Evolutionary conservation across 2,113 vertebrate species (phyloP).

Genomic region (Anhinga anhinga): DNA sequence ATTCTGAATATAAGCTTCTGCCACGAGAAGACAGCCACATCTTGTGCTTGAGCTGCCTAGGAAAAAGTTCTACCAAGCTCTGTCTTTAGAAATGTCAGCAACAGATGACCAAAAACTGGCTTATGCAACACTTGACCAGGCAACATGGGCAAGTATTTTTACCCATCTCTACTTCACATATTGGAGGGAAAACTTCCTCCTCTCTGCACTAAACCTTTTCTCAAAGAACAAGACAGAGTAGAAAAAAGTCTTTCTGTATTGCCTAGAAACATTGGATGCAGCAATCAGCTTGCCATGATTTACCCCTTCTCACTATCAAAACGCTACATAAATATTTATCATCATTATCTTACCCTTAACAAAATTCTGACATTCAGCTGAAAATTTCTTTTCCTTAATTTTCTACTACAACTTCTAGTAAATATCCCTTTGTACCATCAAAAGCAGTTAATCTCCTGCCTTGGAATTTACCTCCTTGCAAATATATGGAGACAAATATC

Average conservation of each 20-base stretch:
- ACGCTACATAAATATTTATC: not conserved
- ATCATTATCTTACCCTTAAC: not conserved
- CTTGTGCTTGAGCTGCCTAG: not conserved
- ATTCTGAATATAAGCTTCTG: not conserved
- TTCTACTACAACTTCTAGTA: slow-evolving; percentile 35
- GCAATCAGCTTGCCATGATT: not conserved
- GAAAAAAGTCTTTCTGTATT: not conserved
- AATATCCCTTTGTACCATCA: slow-evolving; percentile 63
- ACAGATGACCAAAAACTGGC: not conserved
- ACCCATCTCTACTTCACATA: not conserved
- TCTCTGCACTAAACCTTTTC: not conserved
- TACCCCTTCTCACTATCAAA: not conserved
- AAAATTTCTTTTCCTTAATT: slow-evolving; percentile 57
- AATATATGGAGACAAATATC: slow-evolving; percentile 49
- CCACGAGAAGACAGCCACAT: not conserved
- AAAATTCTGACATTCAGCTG: slow-evolving; percentile 31
- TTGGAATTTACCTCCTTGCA: slow-evolving; percentile 52
- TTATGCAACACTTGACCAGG: not conserved
- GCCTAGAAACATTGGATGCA: not conserved
- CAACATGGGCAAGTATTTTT: not conserved
- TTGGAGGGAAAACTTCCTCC: not conserved
- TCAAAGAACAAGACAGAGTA: not conserved
- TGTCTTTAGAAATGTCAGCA: not conserved
- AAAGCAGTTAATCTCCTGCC: slow-evolving; percentile 31
- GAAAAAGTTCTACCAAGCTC: not conserved